Conservation (phyloP, 1,140 invertebrate species). For the Sitodiplosis mosellana region DNA sequence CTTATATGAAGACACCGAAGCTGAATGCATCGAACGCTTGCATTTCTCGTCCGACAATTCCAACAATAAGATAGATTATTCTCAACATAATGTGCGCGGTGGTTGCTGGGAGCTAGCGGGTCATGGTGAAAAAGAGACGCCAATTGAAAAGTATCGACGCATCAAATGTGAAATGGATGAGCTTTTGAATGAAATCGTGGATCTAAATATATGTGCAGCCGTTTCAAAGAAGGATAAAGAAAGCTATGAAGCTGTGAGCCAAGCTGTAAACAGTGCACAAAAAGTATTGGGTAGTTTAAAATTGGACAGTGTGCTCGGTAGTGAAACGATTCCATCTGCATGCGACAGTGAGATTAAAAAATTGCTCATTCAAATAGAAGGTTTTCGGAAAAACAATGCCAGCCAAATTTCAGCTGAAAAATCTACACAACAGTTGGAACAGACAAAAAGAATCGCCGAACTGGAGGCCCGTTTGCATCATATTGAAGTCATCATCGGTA, state of each 20-base stretch:
- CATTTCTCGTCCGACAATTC: conserved; percentile 54
- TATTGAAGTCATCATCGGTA: conserved; percentile 53
- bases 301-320: conserved; percentile 32
- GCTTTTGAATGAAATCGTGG: conserved; percentile 50
- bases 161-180: conserved; percentile 78
- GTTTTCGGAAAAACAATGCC: conserved; percentile 30
- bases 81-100: conserved; percentile 22
- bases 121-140: conserved; percentile 59
- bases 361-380: conserved; percentile 31
- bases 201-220: conserved; percentile 28
- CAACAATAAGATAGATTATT: conserved; percentile 48
- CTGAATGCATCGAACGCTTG: conserved; percentile 54
- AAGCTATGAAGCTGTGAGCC: conserved; percentile 23
- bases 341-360: conserved; percentile 32
- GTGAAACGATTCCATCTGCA: conserved; percentile 29
- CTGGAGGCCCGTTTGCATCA: conserved; percentile 53
- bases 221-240: conserved; percentile 22
- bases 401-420: conserved; percentile 29
- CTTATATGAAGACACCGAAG: conserved; percentile 51
- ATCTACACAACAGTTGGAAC: conserved; percentile 28
- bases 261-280: conserved; percentile 20
- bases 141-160: conserved; percentile 67
- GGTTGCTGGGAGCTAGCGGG: conserved; percentile 61
- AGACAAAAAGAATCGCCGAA: conserved; percentile 47
- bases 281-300: conserved; percentile 20